Base-by-base conservation (phyloP, 2,888 invertebrate genomes). In the Apoda limacodes region DNA sequence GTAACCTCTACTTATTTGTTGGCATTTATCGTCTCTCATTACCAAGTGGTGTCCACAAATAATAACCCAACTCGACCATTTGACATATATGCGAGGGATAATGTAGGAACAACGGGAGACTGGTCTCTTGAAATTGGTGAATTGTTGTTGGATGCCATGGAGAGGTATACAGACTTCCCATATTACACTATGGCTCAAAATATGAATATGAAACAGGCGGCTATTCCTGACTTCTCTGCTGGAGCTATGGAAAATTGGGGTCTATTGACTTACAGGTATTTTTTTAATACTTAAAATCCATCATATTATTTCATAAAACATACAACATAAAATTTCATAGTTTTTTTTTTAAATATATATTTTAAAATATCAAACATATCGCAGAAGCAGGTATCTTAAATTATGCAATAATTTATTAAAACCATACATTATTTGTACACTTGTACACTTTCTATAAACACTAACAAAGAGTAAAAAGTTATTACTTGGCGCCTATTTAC, bases 181-280 rank as follows among this genome's bases (percentile, higher is more conserved):
- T 83, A 83, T 39, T 67, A 85, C 24, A 48, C 58, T 1, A 86
- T 88, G 74, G 80, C 82, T 4, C 11, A 24, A 0, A 52, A 69
- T 19, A 55, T 82, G 39, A 50, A 64, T 28, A 80, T 87, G 55
- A 90, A 92, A 51, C 86, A 91, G 46, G 87, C 90, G 5, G 91
- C 91, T 2, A 85, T 93, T 34, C 89, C 92, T 3, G 90, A 92
- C 50, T 90, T 92, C 57, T 82, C 87, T 15, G 87, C 88, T 46
- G 89, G 89, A 32, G 92, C 92, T 34, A 92, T 92, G 92, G 92
- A 92, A 61, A 92, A 93, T 53, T 92, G 92, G 91, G 92, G 92
- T 4, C 75, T 92, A 15, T 82, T 91, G 20, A 92, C 91, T 1
- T 93, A 90, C 71, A 85, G 85, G 87, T 85, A 59, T 9, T 30